Evolutionary conservation across 2,797 vertebrate species (phyloP).

Genomic region (Sphenodon punctatus): DNA sequence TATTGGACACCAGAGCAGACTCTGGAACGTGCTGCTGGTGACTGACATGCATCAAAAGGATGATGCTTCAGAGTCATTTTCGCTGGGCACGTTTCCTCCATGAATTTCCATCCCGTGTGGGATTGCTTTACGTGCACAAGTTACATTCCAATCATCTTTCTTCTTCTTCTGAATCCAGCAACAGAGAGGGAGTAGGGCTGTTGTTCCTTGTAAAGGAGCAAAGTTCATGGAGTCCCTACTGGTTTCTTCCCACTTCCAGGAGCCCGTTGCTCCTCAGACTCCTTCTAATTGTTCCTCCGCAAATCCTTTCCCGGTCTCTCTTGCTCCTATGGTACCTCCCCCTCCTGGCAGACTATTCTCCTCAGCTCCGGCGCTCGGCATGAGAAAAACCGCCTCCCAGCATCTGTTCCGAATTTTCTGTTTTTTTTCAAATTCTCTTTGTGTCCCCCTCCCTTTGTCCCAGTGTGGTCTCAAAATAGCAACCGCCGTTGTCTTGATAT

Average conservation of each 20-base stretch:
- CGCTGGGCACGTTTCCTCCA: too few relatives aligned
- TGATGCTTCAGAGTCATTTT: too few relatives aligned
- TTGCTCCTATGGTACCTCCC: neutral
- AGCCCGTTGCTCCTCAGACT: neutral
- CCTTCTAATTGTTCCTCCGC: neutral
- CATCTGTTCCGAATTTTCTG: conserved; percentile 38
- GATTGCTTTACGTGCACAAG: too few relatives aligned
- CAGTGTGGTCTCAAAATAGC: neutral
- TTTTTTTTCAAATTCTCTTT: conserved; percentile 18
- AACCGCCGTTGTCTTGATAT: neutral
- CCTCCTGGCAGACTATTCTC: neutral
- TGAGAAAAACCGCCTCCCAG: neutral
- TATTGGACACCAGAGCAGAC: neutral
- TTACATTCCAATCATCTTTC: neutral
- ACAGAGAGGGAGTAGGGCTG: neutral
- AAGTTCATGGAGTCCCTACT: neutral
- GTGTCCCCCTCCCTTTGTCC: neutral
- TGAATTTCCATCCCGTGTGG: neutral
- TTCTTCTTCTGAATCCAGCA: neutral
- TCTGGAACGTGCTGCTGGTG: fast-evolving
- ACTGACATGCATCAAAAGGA: too few relatives aligned
- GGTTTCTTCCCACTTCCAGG: neutral
- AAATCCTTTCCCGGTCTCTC: neutral
- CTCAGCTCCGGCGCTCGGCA: neutral
- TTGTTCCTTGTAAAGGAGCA: neutral